Base-by-base conservation (phyloP, 2,888 invertebrate species). In the Endotricha flammealis region DNA sequence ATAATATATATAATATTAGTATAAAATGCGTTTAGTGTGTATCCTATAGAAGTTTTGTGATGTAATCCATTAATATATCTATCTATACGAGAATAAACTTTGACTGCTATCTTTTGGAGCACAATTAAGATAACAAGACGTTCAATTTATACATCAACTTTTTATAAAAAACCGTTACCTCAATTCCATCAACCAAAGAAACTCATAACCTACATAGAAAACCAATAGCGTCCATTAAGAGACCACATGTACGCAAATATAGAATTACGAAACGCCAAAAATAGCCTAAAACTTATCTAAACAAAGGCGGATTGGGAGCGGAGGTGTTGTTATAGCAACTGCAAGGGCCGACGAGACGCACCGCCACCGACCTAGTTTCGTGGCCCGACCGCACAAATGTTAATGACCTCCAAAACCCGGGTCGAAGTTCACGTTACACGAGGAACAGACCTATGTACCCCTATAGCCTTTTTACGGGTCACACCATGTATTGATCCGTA, bases 371-470 rank as follows among this genome's bases (percentile, higher is more conserved):
- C 83, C 83, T 53, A 83, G 64, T 79, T 77, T 52, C 60, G 58
- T 61, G 67, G 53, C 73, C 75, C 68, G 63, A 63, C 68, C 71
- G 69, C 72, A 76, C 75, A 85, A 86, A 86, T 86, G 85, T 86
- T 86, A 86, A 86, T 86, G 85, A 86, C 85, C 85, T 85, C 85
- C 81, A 86, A 86, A 83, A 78, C 76, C 79, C 77, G 73, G 85
- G 85, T 82, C 85, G 83, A 86, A 86, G 85, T 86, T 86, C 85
- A 86, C 73, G 64, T 60, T 80, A 80, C 85, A 83, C 85, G 85
- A 68, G 85, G 70, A 74, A 73, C 61, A 72, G 71, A 76, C 76
- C 65, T 64, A 70, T 62, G 63, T 70, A 71, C 68, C 67, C 63
- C 64, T 66, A 66, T 68, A 68, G 60, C 53, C 64, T 66, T 61